Conservation (phyloP, 2,113 vertebrate species). For the Gasterosteus aculeatus region DNA sequence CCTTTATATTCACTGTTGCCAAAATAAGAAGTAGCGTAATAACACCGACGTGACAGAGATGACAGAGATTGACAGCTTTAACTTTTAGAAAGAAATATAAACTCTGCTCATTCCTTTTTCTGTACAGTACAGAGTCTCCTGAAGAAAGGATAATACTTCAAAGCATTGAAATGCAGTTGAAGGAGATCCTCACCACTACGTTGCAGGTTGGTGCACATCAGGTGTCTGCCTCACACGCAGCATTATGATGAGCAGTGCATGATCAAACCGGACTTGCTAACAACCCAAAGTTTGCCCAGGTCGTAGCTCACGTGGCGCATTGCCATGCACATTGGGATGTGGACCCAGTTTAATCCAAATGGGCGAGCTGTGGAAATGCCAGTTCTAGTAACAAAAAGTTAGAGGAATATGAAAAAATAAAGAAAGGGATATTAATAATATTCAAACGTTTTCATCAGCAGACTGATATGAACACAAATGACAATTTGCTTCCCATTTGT, state of each 20-base stretch:
- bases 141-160: background rate
- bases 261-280: background rate
- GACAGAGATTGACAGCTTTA: background rate
- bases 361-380: background rate
- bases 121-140: background rate
- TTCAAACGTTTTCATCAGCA: too few species aligned
- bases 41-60: background rate
- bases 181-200: background rate
- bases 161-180: background rate
- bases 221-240: background rate
- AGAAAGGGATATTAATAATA: too few species aligned
- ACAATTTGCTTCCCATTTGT: background rate
- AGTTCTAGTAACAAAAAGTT: background rate
- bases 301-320: constrained; percentile 23
- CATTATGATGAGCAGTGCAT: constrained; percentile 5
- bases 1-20: background rate
- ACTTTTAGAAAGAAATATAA: background rate
- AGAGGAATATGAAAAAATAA: background rate
- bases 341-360: background rate
- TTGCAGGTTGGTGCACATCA: background rate
- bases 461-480: too few species aligned
- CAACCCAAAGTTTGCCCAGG: constrained; percentile 21
- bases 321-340: background rate
- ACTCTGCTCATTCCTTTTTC: background rate
- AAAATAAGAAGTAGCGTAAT: background rate